Percentiles rank a stretch among this genome's conserved stretches.
Evolutionary conservation across 2,797 vertebrate species (phyloP).

Genomic region (Hyperoplus immaculatus): DNA sequence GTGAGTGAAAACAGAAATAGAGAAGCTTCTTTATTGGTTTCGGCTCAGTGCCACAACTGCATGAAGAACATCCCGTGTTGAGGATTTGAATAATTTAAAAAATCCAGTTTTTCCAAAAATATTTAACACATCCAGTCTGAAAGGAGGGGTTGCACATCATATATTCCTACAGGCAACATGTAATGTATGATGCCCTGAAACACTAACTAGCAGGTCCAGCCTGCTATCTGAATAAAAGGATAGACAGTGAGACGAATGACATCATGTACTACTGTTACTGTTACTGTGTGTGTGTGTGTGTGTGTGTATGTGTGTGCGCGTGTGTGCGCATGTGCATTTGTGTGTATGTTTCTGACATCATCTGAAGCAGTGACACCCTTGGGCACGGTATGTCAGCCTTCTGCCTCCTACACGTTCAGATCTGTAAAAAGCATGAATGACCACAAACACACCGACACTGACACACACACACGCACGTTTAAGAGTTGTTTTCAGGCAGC

Average conservation of each 20-base stretch:
- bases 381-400: constrained; percentile 38
- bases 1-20: constrained; percentile 45
- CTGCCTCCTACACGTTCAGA: constrained; percentile 34
- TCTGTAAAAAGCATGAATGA: background rate
- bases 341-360: constrained; percentile 46
- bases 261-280: constrained; percentile 18
- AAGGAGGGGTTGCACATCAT: background rate
- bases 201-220: constrained; percentile 68
- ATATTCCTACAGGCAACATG: constrained; percentile 22
- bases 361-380: constrained; percentile 45
- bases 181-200: constrained; percentile 6
- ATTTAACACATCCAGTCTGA: constrained; percentile 4
- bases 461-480: constrained; percentile 25
- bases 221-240: constrained; percentile 34
- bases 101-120: constrained; percentile 30
- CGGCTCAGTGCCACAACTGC: constrained; percentile 31
- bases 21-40: constrained; percentile 67
- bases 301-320: constrained; percentile 21
- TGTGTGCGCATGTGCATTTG: constrained; percentile 6
- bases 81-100: constrained; percentile 35
- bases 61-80: constrained; percentile 21
- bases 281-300: constrained; percentile 20
- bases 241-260: constrained; percentile 13
- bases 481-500: constrained; percentile 52
- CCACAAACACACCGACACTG: constrained; percentile 5